Evolutionary conservation across 2,797 vertebrate species (phyloP).

Genomic region (Pangasius macronema): DNA sequence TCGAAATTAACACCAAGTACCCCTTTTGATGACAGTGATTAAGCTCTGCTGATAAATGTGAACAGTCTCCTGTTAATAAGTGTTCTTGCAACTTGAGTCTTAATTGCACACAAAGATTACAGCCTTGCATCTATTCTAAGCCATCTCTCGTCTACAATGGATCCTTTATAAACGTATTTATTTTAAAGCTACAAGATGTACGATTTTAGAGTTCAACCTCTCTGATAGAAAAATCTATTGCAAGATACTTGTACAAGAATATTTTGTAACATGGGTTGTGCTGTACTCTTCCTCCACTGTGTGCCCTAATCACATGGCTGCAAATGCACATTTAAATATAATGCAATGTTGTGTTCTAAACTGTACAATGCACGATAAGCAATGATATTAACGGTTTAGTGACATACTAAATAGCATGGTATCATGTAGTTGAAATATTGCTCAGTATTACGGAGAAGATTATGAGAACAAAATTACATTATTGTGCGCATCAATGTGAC

Average conservation of each 20-base stretch:
- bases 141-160: background rate
- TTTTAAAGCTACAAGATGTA: background rate
- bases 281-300: background rate
- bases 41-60: conserved; percentile 38
- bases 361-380: background rate
- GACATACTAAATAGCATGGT: background rate
- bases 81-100: conserved; percentile 30
- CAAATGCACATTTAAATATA: background rate
- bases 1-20: background rate
- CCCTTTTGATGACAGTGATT: conserved; percentile 37
- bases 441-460: background rate
- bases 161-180: background rate
- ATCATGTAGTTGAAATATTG: background rate
- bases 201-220: background rate
- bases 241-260: background rate
- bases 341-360: background rate
- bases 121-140: conserved; percentile 39
- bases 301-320: background rate
- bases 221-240: background rate
- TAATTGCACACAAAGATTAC: conserved; percentile 27
- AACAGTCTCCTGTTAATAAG: conserved; percentile 34
- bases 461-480: background rate
- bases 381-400: background rate
- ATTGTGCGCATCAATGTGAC: background rate
- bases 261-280: background rate